These are phyloP conservation scores for Sipha flava DNA, from an alignment of 1,140 invertebrate genomes.

Conservation along the genomic window DNA sequence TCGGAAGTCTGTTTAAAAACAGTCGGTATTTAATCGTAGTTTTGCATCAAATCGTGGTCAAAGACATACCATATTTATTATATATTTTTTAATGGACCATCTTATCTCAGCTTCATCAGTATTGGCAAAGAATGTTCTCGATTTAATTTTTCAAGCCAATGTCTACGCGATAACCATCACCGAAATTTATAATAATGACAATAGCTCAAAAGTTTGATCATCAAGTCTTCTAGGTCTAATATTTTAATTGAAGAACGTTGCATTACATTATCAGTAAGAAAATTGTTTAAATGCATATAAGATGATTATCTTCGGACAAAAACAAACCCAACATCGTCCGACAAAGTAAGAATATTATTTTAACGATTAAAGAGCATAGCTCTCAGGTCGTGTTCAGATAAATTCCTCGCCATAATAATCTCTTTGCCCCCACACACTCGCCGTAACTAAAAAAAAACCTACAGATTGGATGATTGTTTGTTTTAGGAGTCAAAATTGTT, in stretches of 20 bases:
- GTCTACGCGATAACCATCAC: neutral
- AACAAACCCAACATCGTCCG: neutral
- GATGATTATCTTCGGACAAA: neutral
- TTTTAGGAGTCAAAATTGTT: neutral
- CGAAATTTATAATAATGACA: constrained; percentile 12
- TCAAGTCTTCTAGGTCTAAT: neutral
- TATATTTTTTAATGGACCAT: constrained; percentile 19
- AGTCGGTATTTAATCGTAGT: constrained; percentile 16
- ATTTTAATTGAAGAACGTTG: neutral
- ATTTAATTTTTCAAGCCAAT: neutral
- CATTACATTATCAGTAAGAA: neutral
- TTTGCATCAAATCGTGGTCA: constrained; percentile 16
- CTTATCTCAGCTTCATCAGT: constrained; percentile 4
- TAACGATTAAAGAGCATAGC: neutral
- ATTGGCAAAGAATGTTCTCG: constrained; percentile 10
- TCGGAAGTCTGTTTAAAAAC: constrained; percentile 16
- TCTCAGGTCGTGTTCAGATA: neutral
- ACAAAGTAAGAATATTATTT: neutral
- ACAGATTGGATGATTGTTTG: neutral
- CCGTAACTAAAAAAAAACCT: neutral
- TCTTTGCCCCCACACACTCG: neutral
- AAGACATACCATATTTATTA: constrained; percentile 5
- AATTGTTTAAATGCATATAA: neutral
- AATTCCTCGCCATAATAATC: neutral
- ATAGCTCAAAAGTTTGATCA: constrained; percentile 3